A percentile compares a stretch with the other conserved stretches of the same genome.
Conservation (phyloP, 2,113 vertebrate species). For the Atlantisia rogersi region DNA sequence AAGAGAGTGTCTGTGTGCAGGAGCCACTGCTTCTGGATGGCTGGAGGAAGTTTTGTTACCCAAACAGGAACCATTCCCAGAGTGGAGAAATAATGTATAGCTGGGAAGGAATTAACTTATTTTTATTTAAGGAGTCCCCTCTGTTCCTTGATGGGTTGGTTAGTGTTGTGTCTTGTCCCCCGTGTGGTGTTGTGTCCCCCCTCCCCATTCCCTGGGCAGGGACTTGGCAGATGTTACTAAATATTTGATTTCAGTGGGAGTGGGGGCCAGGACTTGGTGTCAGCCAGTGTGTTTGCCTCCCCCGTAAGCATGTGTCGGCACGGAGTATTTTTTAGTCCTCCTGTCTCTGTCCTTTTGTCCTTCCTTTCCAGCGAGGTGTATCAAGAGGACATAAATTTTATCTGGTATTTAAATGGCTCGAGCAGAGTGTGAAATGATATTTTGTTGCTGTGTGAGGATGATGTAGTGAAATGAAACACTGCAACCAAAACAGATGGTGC, state of each 20-base stretch:
- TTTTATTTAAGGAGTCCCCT: background rate
- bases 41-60: background rate
- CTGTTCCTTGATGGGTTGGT: background rate
- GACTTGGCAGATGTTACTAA: background rate
- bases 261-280: background rate
- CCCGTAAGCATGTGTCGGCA: background rate
- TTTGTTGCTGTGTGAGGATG: constrained; percentile 47
- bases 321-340: background rate
- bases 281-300: background rate
- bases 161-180: background rate
- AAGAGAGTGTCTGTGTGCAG: background rate
- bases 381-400: background rate
- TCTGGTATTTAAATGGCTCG: constrained; percentile 30
- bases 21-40: background rate
- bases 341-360: background rate
- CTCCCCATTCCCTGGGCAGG: background rate
- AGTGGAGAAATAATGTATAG: background rate
- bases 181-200: too few species aligned
- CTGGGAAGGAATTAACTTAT: background rate
- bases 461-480: constrained; percentile 44
- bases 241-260: background rate
- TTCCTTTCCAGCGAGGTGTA: background rate
- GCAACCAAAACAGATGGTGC: constrained; percentile 69
- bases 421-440: constrained; percentile 20
- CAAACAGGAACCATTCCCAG: background rate